Base-by-base conservation (phyloP, 2,113 vertebrate genomes). In the Anarhynchus alexandrinus region DNA sequence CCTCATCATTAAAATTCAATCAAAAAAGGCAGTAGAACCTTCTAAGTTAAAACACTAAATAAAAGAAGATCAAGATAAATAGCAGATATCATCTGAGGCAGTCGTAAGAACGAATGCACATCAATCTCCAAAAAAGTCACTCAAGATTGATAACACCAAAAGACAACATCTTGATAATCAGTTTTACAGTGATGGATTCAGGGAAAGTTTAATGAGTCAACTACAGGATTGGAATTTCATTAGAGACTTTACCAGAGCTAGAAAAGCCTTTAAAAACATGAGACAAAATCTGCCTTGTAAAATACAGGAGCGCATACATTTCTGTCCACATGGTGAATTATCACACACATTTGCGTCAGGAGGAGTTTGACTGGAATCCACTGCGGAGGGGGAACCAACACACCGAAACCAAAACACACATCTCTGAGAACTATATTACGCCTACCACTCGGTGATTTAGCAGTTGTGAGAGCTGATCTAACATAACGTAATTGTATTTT, bases 1-100 rank as follows among this genome's bases (percentile, higher is more conserved):
- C 74, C 83, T 97, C 73, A 92, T 88, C 86, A 86, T 91, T 96
- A 96, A 95, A 96, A 97, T 97, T 96, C 92, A 94, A 84, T 94
- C 96, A 92, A 93, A 93, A 95, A 58, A 92, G 94, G 90, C 91
- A 96, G 88, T 69, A 92, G 96, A 90, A 95, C 72, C 82, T 97
- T 98, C 93, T 59, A 94, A 96, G 95, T 97, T 97, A 97, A 98
- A 98, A 96, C 92, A 91, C 87, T 97, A 97, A 98, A 98, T 98
- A 98, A 98, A 98, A 98, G 97, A 96, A 98, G 98, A 99, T 98
- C 97, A 96, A 99, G 98, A 99, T 98, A 98, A 98, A 99, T 99
- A 98, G 98, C 97, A 96, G 96, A 98, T 98, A 98, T 98, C 98
- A 98, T 98, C 96, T 70, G 82, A 97, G 94, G 94, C 94, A 94